These are phyloP conservation scores for Fopius arisanus DNA, from an alignment of 1,140 invertebrate species.

Conservation along the genomic window DNA sequence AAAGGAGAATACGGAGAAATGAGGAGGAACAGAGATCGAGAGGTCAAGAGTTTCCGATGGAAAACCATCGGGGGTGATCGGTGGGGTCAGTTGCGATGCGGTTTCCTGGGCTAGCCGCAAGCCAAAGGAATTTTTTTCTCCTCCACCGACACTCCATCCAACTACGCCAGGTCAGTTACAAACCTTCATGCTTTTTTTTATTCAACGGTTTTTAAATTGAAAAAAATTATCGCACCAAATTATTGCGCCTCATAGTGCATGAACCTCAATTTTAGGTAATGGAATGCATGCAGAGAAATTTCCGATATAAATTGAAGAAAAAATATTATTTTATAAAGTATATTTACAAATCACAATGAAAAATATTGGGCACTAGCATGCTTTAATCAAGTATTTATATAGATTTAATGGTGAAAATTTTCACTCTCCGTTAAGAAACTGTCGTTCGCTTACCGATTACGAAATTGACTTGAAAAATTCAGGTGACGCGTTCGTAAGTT, in stretches of 20 bases:
- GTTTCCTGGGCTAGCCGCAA: not conserved
- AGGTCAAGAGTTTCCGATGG: conserved; percentile 12
- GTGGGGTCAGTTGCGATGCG: not conserved
- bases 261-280: no score
- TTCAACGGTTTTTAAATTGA: not conserved
- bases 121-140: not conserved
- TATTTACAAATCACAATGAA: no score
- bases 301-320: no score
- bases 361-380: no score
- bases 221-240: not conserved
- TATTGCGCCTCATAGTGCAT: not conserved
- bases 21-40: conserved; percentile 8
- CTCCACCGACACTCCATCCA: not conserved
- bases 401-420: no score
- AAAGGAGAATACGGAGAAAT: not conserved
- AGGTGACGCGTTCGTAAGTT: no score
- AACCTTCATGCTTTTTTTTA: not conserved
- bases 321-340: no score
- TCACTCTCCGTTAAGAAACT: no score
- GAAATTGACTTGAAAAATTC: no score
- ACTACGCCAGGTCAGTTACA: not conserved
- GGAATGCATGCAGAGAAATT: no score
- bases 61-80: not conserved
- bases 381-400: no score
- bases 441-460: no score